A percentile compares a stretch with the other conserved stretches of the same genome.
Evolutionary conservation across 2,113 vertebrate genomes (phyloP).

Genomic region (Cottus gobio): DNA sequence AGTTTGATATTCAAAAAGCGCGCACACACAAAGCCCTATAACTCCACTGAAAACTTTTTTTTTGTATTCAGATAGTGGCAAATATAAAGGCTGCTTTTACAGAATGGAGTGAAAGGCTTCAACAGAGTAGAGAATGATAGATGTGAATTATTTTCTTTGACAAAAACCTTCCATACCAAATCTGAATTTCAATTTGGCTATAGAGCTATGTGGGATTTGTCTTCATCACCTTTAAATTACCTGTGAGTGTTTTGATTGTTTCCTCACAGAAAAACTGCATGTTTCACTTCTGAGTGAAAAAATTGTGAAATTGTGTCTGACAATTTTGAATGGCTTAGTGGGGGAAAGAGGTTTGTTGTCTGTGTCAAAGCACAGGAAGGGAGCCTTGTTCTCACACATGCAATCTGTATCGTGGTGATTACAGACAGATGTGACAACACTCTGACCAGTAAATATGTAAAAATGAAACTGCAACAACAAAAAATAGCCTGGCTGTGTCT

Average conservation of each 20-base stretch:
- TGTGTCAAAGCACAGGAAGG: background rate
- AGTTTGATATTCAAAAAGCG: background rate
- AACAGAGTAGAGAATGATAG: background rate
- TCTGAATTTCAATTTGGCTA: background rate
- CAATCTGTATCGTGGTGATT: background rate
- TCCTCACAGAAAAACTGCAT: background rate
- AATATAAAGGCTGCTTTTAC: conserved; percentile 1
- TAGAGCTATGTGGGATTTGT: background rate
- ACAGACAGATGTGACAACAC: background rate
- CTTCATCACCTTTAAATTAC: background rate
- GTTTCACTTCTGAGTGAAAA: background rate
- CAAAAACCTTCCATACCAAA: conserved; percentile 4
- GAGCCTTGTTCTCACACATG: background rate
- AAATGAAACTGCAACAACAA: background rate
- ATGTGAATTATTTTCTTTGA: background rate
- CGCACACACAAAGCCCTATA: conserved; percentile 22
- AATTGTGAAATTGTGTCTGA: background rate
- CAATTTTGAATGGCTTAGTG: background rate
- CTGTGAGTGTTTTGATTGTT: background rate
- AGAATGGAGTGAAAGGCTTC: background rate
- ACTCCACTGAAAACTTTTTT: background rate
- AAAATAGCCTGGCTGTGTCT: background rate
- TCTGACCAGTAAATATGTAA: background rate
- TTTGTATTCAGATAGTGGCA: background rate
- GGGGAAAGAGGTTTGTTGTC: background rate